Conservation (phyloP, 2,888 invertebrate species). For the Acronicta alni region DNA sequence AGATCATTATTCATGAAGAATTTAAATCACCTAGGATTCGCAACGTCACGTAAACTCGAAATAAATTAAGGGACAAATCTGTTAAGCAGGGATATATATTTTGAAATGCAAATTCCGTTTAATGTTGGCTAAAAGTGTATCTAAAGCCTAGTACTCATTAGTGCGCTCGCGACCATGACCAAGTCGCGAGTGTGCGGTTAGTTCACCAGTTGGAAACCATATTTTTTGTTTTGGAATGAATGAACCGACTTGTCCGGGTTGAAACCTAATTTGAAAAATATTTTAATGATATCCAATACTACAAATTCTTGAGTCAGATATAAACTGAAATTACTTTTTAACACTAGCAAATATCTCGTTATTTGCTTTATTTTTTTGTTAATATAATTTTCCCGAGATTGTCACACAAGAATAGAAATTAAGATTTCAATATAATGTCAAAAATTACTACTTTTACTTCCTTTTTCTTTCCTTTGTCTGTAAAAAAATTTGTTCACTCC, state of each 20-base stretch:
- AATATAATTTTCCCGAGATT: no score
- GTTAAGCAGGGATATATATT: conserved; percentile 50
- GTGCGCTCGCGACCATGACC: conserved; percentile 38
- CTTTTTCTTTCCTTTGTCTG: no score
- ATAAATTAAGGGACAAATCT: conserved; percentile 55
- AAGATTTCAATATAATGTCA: no score
- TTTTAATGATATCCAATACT: no score
- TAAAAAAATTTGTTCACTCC: no score
- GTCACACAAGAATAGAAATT: no score
- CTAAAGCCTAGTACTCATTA: conserved; percentile 46
- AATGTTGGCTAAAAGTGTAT: conserved; percentile 35
- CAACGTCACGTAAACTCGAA: conserved; percentile 33
- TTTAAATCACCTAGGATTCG: conserved; percentile 36
- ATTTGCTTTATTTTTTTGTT: no score
- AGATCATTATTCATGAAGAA: conserved; percentile 4
- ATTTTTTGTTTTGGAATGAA: conserved; percentile 33
- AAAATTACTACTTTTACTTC: no score
- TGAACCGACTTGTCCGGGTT: conserved; percentile 6
- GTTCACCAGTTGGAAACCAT: conserved; percentile 28
- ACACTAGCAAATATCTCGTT: no score
- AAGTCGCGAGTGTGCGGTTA: conserved; percentile 41
- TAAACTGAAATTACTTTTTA: no score
- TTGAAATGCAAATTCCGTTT: conserved; percentile 53
- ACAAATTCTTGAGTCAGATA: no score
- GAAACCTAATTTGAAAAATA: conserved; percentile 17